Evolutionary conservation across 2,888 invertebrate species (phyloP).

Genomic region (Lucinisca nassula): DNA sequence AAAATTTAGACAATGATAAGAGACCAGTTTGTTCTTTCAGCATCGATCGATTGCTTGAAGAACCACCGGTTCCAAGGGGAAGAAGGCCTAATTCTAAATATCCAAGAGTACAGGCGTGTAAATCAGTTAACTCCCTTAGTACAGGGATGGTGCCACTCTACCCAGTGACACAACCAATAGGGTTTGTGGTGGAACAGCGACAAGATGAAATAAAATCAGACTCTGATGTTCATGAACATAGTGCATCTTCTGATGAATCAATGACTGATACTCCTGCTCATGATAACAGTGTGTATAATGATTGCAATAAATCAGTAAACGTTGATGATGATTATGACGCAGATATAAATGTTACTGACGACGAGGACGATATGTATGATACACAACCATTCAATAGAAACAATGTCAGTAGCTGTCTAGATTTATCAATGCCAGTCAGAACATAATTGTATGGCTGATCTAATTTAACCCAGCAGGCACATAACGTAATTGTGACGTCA

Average conservation of each 20-base stretch:
- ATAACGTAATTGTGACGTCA: no score
- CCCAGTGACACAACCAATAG: slow-evolving; percentile 89
- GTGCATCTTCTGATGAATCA: slow-evolving; percentile 52
- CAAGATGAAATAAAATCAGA: slow-evolving; percentile 69
- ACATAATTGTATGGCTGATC: neutral
- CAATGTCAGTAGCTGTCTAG: neutral
- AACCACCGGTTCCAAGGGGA: slow-evolving; percentile 88
- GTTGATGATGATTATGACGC: slow-evolving; percentile 50
- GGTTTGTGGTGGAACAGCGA: slow-evolving; percentile 86
- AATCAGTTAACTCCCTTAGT: slow-evolving; percentile 87
- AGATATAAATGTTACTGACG: slow-evolving; percentile 67
- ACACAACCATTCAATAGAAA: neutral
- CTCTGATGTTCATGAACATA: slow-evolving; percentile 54
- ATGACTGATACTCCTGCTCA: slow-evolving; percentile 18
- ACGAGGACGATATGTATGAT: slow-evolving; percentile 21
- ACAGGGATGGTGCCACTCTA: slow-evolving; percentile 87
- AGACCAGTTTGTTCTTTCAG: slow-evolving; percentile 86
- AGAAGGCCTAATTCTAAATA: slow-evolving; percentile 89
- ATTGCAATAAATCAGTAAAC: neutral
- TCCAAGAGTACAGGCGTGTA: slow-evolving; percentile 89
- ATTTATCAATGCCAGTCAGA: neutral
- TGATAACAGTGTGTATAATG: neutral
- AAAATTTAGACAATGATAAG: slow-evolving; percentile 34
- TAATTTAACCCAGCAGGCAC: no score
- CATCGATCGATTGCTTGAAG: slow-evolving; percentile 88